Conservation (phyloP, 2,113 vertebrate species). For the Ammodytes marinus region DNA sequence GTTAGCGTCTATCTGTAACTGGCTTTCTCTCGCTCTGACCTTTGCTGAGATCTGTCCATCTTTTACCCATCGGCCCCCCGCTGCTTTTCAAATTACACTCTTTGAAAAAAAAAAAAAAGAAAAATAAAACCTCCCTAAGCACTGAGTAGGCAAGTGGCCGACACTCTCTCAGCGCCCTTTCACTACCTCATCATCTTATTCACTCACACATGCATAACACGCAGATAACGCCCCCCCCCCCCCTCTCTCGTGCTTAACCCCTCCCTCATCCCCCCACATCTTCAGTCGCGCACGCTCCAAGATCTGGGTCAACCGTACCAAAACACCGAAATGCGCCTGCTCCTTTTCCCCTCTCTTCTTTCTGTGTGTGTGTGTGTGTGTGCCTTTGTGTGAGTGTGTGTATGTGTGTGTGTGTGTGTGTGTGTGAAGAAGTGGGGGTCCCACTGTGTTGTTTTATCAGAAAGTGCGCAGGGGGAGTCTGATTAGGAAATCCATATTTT, state of each 20-base stretch:
- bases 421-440: slow-evolving; percentile 6
- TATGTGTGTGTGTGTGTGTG: slow-evolving; percentile 24
- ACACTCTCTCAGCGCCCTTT: slow-evolving; percentile 36
- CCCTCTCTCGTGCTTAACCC: neutral
- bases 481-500: slow-evolving; percentile 52
- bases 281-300: slow-evolving; percentile 52
- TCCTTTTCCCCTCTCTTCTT: slow-evolving; percentile 10
- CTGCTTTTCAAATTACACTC: slow-evolving; percentile 67
- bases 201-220: slow-evolving; percentile 63
- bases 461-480: slow-evolving; percentile 20
- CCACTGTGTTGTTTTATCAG: slow-evolving; percentile 36
- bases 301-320: slow-evolving; percentile 85
- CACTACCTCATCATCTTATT: slow-evolving; percentile 57
- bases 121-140: neutral
- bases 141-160: slow-evolving; percentile 6
- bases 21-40: slow-evolving; percentile 34
- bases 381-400: slow-evolving; percentile 10
- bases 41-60: slow-evolving; percentile 53
- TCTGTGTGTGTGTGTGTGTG: slow-evolving; percentile 14
- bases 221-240: slow-evolving; percentile 12
- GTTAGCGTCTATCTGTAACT: neutral
- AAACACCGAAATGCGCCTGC: slow-evolving; percentile 52
- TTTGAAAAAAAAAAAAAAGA: slow-evolving; percentile 10
- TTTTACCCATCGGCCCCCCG: slow-evolving; percentile 65
- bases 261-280: slow-evolving; percentile 6